Evolutionary conservation across 2,113 vertebrate species (phyloP), one percentile per base, ranked within the genome.

Genomic region (Gallinago undulata): DNA sequence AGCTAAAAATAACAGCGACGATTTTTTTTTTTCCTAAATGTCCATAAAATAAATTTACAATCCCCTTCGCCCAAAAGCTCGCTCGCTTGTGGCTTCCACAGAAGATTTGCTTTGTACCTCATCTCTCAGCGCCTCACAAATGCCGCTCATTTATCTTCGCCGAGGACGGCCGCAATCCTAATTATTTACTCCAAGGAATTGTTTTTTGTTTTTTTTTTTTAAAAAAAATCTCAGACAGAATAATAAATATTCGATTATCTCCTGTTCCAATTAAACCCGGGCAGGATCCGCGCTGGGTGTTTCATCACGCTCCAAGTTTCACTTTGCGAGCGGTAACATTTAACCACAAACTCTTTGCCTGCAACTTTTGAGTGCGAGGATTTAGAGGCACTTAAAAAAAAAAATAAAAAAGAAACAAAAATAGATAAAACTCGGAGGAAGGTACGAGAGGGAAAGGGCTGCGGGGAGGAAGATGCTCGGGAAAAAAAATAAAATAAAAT

Each of bases 121-220:
- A 90, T 96, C 98, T 98, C 98, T 98, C 98, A 98, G 98, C 98
- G 98, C 98, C 97, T 99, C 98, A 97, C 98, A 99, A 98, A 98
- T 98, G 98, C 98, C 97, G 97, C 97, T 98, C 98, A 99, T 99
- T 99, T 99, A 98, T 99, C 99, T 99, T 99, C 98, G 95, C 97
- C 86, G 96, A 59, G 97, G 98, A 99, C 98, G 98, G 98, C 97
- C 97, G 98, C 98, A 98, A 98, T 98, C 98, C 98, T 98, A 99
- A 99, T 99, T 98, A 99, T 99, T 99, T 98, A 99, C 98, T 99
- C 98, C 96, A 96, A 98, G 98, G 97, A 97, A 97, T 98, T 97
- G 97, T 86, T 95, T 74, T 39, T 39, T 39, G 11, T 11, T 39
- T 39, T 39, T 39, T 43, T 43, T 43, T 43, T 43, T 43, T 60